A percentile compares a stretch with the other conserved stretches of the same genome.
Conservation (phyloP, 2,797 vertebrate species). For the Lophius americanus region DNA sequence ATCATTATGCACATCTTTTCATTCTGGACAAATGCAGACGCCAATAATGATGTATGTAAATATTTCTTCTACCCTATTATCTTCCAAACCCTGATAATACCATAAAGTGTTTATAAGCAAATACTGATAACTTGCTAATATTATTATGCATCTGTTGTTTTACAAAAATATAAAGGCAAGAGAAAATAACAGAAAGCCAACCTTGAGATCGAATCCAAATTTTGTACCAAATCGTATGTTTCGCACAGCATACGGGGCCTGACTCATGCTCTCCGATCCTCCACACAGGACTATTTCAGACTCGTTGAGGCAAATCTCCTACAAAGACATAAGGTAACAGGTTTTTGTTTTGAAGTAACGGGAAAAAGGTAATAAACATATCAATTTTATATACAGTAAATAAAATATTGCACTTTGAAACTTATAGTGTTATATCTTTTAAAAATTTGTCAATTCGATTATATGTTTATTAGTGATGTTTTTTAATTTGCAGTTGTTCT, state of each 20-base stretch:
- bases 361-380: neutral
- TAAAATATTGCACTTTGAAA: too few relatives aligned
- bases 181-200: constrained; percentile 35
- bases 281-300: constrained; percentile 93
- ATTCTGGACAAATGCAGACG: neutral
- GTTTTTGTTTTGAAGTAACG: neutral
- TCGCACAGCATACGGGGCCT: constrained; percentile 88
- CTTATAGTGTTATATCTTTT: too few relatives aligned
- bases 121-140: too few relatives aligned
- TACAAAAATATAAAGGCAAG: neutral
- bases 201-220: constrained; percentile 89
- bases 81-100: too few relatives aligned
- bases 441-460: too few relatives aligned
- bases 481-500: too few relatives aligned
- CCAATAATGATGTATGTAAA: neutral
- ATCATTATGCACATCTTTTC: neutral
- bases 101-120: too few relatives aligned
- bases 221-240: constrained; percentile 93
- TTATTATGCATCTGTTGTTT: neutral
- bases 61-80: neutral
- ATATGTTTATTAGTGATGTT: too few relatives aligned
- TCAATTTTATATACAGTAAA: too few relatives aligned
- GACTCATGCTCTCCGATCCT: constrained; percentile 96
- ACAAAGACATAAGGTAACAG: constrained; percentile 39
- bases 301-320: constrained; percentile 94